Evolutionary conservation across 2,797 vertebrate genomes (phyloP).

Genomic region (Menidia menidia): DNA sequence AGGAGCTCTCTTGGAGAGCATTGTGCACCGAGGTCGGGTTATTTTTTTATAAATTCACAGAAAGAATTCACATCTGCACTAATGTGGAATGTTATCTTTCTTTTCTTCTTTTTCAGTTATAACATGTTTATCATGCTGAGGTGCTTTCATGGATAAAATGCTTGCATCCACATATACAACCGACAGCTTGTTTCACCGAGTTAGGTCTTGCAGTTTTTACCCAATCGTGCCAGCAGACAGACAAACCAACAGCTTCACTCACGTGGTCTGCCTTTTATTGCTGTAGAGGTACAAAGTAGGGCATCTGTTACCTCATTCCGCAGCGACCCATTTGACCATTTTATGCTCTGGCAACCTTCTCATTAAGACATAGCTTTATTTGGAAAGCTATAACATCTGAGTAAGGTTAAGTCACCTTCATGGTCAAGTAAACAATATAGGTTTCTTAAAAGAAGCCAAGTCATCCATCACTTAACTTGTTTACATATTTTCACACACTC

Average conservation of each 20-base stretch:
- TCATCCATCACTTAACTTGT: constrained; percentile 26
- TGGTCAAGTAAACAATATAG: constrained; percentile 44
- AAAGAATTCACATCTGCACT: neutral
- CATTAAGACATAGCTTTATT: constrained; percentile 60
- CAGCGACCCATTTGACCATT: constrained; percentile 46
- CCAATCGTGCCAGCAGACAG: neutral
- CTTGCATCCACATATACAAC: neutral
- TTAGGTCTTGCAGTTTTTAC: neutral
- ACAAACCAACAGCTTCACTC: neutral
- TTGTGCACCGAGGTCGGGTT: neutral
- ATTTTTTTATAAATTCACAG: neutral
- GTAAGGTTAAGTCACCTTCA: constrained; percentile 56
- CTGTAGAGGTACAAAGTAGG: constrained; percentile 28
- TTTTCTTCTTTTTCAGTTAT: neutral
- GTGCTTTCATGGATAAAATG: no score
- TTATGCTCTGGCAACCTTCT: constrained; percentile 60
- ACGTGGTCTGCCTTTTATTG: neutral
- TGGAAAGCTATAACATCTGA: constrained; percentile 46
- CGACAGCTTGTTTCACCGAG: neutral
- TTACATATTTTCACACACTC: constrained; percentile 1
- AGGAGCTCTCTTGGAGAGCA: neutral
- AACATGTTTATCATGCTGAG: no score
- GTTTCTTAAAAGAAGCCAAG: constrained; percentile 20
- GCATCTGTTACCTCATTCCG: constrained; percentile 37
- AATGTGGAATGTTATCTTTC: neutral